Percentiles rank a stretch among this genome's conserved stretches.
Evolutionary conservation across 2,888 invertebrate species (phyloP).

Genomic region (Hirtodrosophila confusa): DNA sequence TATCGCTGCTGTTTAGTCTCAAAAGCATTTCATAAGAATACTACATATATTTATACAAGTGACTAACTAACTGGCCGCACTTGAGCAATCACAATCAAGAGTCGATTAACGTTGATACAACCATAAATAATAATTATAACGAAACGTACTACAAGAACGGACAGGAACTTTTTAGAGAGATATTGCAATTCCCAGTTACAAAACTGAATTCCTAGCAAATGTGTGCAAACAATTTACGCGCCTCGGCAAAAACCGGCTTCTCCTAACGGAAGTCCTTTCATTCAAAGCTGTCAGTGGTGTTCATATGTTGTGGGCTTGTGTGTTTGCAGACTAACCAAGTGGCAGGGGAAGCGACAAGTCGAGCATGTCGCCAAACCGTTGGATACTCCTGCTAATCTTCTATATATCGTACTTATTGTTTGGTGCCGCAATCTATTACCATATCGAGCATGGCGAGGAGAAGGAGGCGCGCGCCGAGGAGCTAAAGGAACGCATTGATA

Average conservation of each 20-base stretch:
- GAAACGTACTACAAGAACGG: conserved; percentile 8
- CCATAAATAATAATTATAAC: conserved; percentile 51
- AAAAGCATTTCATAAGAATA: conserved; percentile 13
- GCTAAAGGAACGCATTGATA: conserved; percentile 87
- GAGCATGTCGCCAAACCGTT: conserved; percentile 91
- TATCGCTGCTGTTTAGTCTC: not conserved
- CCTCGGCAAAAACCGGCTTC: not conserved
- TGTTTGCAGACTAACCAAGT: conserved; percentile 27
- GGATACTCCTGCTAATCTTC: conserved; percentile 89
- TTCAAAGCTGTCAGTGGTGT: not conserved
- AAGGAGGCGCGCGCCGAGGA: conserved; percentile 86
- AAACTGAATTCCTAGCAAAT: conserved; percentile 1
- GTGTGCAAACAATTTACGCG: conserved; percentile 45
- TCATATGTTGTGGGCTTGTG: conserved; percentile 8
- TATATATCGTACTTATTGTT: conserved; percentile 91
- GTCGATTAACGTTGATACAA: conserved; percentile 64
- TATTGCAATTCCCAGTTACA: conserved; percentile 27
- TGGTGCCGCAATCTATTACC: conserved; percentile 94
- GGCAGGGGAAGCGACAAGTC: conserved; percentile 45
- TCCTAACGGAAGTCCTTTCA: not conserved
- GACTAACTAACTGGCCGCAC: conserved; percentile 24
- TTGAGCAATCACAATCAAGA: conserved; percentile 67
- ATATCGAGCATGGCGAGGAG: conserved; percentile 91
- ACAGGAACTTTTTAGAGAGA: conserved; percentile 19
- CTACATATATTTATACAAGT: not conserved